A percentile compares a stretch with the other conserved stretches of the same genome.
Evolutionary conservation across 2,797 vertebrate genomes (phyloP).

Genomic region (Gambelia wislizenii): DNA sequence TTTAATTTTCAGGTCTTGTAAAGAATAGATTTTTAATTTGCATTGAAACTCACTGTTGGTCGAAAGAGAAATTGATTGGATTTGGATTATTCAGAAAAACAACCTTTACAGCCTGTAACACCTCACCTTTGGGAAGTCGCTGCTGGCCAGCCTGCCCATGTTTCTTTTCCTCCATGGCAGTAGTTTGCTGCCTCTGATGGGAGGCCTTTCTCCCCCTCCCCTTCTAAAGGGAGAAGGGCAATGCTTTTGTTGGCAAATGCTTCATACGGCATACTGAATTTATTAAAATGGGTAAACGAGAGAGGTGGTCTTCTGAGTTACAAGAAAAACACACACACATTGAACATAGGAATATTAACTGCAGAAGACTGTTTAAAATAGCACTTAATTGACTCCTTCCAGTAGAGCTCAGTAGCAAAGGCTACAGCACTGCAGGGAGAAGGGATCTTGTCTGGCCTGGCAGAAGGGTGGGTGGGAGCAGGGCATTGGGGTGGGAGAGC

Average conservation of each 20-base stretch:
- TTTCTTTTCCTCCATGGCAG: conserved; percentile 3
- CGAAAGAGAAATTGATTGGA: neutral
- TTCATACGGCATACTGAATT: conserved; percentile 38
- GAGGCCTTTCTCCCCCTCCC: neutral
- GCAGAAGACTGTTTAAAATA: conserved; percentile 11
- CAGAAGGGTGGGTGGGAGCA: conserved; percentile 20
- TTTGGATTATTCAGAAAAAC: conserved; percentile 14
- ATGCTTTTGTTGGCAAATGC: conserved; percentile 37
- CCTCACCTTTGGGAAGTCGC: conserved; percentile 1
- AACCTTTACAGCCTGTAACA: neutral
- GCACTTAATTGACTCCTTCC: conserved; percentile 53
- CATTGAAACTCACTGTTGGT: neutral
- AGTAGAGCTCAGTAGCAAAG: conserved; percentile 25
- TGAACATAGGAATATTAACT: conserved; percentile 51
- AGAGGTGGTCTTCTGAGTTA: conserved; percentile 51
- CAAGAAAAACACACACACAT: conserved; percentile 50
- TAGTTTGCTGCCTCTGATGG: conserved; percentile 18
- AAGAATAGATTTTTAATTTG: neutral
- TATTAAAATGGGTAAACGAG: conserved; percentile 42
- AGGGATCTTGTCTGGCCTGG: conserved; percentile 13
- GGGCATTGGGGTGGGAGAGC: neutral
- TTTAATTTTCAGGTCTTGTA: neutral
- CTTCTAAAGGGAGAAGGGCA: conserved; percentile 4
- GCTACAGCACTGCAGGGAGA: conserved; percentile 17
- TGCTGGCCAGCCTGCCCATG: neutral